A percentile compares a stretch with the other conserved stretches of the same genome.
These are phyloP conservation scores for Malurus alboscapulatus DNA, from an alignment of 2,113 vertebrate species.

Conservation along the genomic window DNA sequence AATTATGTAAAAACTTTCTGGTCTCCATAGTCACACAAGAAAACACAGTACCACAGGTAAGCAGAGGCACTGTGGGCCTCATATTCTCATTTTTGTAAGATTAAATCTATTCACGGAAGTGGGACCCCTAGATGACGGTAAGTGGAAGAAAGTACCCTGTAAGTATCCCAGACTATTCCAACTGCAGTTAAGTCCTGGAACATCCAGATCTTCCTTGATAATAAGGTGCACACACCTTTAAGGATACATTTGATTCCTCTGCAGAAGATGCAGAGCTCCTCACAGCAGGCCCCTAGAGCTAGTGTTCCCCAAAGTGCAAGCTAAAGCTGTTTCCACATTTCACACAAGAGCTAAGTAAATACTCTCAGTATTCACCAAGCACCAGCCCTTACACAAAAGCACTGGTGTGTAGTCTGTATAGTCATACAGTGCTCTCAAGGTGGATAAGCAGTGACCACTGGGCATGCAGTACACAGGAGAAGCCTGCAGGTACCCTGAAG, in stretches of 20 bases:
- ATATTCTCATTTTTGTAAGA: background rate
- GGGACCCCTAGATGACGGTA: background rate
- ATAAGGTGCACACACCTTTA: background rate
- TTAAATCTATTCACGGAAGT: background rate
- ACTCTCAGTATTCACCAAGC: background rate
- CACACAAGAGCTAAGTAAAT: background rate
- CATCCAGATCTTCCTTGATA: background rate
- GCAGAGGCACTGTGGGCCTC: background rate
- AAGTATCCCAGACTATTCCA: background rate
- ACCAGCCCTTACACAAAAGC: background rate
- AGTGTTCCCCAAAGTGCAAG: background rate
- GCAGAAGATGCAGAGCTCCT: background rate
- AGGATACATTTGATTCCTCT: rapidly evolving
- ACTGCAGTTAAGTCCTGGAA: background rate
- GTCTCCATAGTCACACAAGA: background rate
- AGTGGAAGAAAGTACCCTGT: background rate
- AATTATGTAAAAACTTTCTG: background rate
- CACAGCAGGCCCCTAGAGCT: background rate
- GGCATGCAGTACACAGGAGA: background rate
- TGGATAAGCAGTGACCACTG: background rate
- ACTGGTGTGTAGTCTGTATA: rapidly evolving
- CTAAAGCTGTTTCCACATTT: background rate
- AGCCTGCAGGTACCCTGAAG: background rate
- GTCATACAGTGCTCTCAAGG: background rate
- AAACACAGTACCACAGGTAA: background rate